Evolutionary conservation across 2,113 vertebrate species (phyloP).

Genomic region (Hystrix cristata): DNA sequence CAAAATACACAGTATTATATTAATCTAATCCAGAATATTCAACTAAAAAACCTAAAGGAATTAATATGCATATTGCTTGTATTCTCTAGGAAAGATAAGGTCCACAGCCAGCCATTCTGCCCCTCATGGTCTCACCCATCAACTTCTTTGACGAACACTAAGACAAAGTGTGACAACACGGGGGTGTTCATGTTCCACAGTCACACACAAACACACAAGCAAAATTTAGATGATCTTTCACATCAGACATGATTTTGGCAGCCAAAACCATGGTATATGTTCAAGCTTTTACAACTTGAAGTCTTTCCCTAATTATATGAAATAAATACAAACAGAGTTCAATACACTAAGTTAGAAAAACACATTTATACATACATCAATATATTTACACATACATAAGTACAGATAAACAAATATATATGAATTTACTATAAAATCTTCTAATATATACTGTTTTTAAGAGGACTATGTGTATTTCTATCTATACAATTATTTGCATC

Average conservation of each 20-base stretch:
- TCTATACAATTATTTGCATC: constrained; percentile 51
- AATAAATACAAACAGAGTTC: constrained; percentile 37
- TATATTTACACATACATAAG: background rate
- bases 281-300: constrained; percentile 54
- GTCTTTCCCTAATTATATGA: constrained; percentile 51
- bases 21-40: background rate
- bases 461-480: constrained; percentile 21
- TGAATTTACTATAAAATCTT: constrained; percentile 56
- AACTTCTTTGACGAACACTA: constrained; percentile 14
- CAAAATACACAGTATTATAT: constrained; percentile 45
- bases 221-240: constrained; percentile 53
- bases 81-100: constrained; percentile 17
- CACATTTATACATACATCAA: background rate
- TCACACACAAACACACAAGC: constrained; percentile 30
- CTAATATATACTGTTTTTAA: constrained; percentile 32
- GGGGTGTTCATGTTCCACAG: background rate
- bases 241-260: constrained; percentile 47
- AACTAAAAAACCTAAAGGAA: constrained; percentile 15
- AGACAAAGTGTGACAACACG: constrained; percentile 2
- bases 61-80: background rate
- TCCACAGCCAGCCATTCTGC: background rate
- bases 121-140: background rate
- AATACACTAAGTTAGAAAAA: constrained; percentile 61
- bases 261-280: background rate
- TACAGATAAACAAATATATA: constrained; percentile 18